These are phyloP conservation scores for Mustela lutreola DNA, from an alignment of 2,113 vertebrate species.

Conservation along the genomic window DNA sequence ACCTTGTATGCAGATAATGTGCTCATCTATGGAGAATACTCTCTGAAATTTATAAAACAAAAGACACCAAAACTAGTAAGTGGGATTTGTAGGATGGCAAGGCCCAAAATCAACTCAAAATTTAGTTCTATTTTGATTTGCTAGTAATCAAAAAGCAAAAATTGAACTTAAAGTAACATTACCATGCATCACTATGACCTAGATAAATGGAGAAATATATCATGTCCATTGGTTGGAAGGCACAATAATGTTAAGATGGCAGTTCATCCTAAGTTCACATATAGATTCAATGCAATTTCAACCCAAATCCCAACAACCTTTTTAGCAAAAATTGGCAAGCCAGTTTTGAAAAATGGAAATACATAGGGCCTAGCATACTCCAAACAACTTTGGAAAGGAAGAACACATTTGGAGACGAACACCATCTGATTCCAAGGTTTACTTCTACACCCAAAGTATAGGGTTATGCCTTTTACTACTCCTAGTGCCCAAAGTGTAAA, in stretches of 20 bases:
- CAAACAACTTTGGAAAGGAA: constrained; percentile 16
- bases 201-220: not conserved
- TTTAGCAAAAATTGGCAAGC: not conserved
- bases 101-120: not conserved
- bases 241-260: not conserved
- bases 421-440: not conserved
- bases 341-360: not conserved
- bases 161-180: not conserved
- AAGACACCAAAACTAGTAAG: not conserved
- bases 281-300: not conserved
- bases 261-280: not conserved
- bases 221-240: not conserved
- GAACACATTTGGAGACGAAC: not conserved
- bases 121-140: not conserved
- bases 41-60: not conserved
- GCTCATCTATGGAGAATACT: not conserved
- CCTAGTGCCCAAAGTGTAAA: not conserved
- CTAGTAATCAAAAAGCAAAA: not conserved
- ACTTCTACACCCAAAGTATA: not conserved
- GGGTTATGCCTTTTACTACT: not conserved
- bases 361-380: not conserved
- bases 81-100: not conserved
- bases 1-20: not conserved
- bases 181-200: not conserved
- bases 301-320: not conserved